These are phyloP conservation scores for Mythimna loreyi DNA, from an alignment of 2,888 invertebrate species.

Conservation along the genomic window DNA sequence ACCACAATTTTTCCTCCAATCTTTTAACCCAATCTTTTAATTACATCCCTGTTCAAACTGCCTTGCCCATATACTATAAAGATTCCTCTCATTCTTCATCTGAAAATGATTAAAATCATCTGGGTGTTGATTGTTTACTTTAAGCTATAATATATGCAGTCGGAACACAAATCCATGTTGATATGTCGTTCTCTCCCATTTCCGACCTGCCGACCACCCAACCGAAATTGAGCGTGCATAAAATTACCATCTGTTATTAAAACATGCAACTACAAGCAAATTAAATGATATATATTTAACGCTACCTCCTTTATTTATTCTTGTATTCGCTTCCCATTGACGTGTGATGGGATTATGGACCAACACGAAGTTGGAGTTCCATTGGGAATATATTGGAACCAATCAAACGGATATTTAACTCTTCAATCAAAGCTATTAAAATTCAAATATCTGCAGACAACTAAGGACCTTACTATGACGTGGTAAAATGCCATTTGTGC, in stretches of 20 bases:
- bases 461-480: no score
- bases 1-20: neutral
- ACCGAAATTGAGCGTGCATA: conserved; percentile 73
- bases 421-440: neutral
- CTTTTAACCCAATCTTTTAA: neutral
- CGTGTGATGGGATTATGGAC: conserved; percentile 10
- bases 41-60: no score
- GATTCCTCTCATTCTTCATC: neutral
- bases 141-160: conserved; percentile 28
- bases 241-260: conserved; percentile 80
- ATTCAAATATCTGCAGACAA: no score
- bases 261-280: conserved; percentile 65
- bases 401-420: neutral
- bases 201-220: conserved; percentile 73
- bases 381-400: neutral
- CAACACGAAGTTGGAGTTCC: conserved; percentile 6
- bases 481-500: no score
- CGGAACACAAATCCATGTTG: conserved; percentile 47
- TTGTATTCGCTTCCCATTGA: conserved; percentile 10
- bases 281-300: conserved; percentile 64
- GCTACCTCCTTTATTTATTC: conserved; percentile 49
- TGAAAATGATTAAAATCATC: neutral
- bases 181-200: conserved; percentile 36
- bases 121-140: conserved; percentile 12
- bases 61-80: neutral